A percentile compares a stretch with the other conserved stretches of the same genome.
Conservation (phyloP, 2,113 vertebrate species). For the Uropsilus gracilis region DNA sequence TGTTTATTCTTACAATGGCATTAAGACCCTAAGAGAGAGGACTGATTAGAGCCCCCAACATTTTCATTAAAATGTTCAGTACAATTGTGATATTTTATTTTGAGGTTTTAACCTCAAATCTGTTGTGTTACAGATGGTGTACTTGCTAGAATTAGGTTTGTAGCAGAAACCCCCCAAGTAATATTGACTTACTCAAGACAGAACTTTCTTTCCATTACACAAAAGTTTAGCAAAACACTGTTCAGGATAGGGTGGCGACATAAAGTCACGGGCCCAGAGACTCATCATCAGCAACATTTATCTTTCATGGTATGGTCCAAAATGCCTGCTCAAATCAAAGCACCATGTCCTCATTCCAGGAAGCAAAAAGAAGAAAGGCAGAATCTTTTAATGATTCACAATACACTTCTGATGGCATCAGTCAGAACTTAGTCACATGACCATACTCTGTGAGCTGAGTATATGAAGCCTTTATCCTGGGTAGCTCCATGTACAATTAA, state of each 20-base stretch:
- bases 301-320: not conserved
- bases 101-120: not conserved
- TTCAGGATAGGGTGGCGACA: not conserved
- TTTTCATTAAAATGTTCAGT: slow-evolving; percentile 30
- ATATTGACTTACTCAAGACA: not conserved
- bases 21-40: not conserved
- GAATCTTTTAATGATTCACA: not conserved
- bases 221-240: not conserved
- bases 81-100: not conserved
- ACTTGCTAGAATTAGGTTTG: not conserved
- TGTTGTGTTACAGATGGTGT: not conserved
- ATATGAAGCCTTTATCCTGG: not conserved
- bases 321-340: not conserved
- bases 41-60: not conserved
- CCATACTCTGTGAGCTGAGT: not conserved
- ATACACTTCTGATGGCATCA: not conserved
- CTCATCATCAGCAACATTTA: not conserved
- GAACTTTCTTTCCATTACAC: not conserved
- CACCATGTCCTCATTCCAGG: not conserved
- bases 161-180: not conserved
- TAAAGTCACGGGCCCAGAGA: not conserved
- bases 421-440: not conserved
- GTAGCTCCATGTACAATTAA: not conserved
- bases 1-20: not conserved
- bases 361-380: not conserved